Evolutionary conservation across 2,113 vertebrate genomes (phyloP).

Genomic region (Connochaetes taurinus): DNA sequence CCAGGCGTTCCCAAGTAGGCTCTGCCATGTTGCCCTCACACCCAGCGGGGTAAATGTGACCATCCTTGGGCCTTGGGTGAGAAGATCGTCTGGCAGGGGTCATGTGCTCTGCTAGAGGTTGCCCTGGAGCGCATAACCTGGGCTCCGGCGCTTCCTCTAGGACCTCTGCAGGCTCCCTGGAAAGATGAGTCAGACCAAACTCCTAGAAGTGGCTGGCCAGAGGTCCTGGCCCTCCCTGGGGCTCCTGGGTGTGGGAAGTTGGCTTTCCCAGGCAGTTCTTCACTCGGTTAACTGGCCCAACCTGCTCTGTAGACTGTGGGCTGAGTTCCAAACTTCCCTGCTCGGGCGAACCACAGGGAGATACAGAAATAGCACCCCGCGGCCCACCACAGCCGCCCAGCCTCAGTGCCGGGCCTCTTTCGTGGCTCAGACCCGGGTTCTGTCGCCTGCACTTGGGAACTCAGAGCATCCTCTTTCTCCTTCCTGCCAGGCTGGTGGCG

Average conservation of each 20-base stretch:
- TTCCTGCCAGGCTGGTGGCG: not conserved
- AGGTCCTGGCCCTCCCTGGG: not conserved
- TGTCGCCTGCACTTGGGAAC: not conserved
- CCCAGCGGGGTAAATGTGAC: rapidly evolving
- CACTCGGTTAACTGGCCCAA: not conserved
- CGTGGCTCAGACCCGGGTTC: not conserved
- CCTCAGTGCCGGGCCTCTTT: not conserved
- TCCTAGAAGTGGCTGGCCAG: not conserved
- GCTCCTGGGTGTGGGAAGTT: not conserved
- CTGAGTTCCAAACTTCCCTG: not conserved
- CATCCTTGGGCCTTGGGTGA: rapidly evolving
- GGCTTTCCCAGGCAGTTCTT: not conserved
- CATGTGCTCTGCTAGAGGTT: not conserved
- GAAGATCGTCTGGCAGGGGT: not conserved
- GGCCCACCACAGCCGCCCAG: not conserved
- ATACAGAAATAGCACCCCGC: not conserved
- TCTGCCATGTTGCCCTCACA: too few species aligned
- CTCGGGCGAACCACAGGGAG: not conserved
- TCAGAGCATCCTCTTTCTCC: not conserved
- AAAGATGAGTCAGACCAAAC: not conserved
- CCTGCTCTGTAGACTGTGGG: not conserved
- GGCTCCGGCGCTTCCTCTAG: not conserved
- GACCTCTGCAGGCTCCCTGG: not conserved
- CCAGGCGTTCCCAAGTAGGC: not conserved
- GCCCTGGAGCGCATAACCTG: not conserved